Evolutionary conservation across 2,888 invertebrate species (phyloP), one percentile per base, ranked within the genome.

Genomic region (Paralinhomoeus sp.): DNA sequence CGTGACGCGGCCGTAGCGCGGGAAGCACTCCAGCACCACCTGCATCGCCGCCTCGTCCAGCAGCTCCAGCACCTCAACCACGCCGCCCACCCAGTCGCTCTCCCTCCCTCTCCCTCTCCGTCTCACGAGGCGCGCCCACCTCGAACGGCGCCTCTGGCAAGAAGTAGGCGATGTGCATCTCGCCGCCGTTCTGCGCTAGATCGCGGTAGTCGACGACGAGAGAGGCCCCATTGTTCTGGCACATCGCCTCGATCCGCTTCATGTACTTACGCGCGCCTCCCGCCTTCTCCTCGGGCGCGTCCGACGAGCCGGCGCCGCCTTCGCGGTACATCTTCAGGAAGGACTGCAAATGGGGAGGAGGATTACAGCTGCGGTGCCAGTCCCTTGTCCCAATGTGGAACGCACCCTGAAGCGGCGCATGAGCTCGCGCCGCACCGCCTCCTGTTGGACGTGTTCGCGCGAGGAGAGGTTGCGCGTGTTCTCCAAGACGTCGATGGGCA

Each of bases 81-180:
- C n/a, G n/a, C n/a, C n/a, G n/a, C n/a, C n/a, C n/a, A n/a, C n/a
- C n/a, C n/a, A n/a, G n/a, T n/a, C n/a, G n/a, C n/a, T n/a, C n/a
- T n/a, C n/a, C n/a, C n/a, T n/a, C n/a, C n/a, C n/a, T n/a, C n/a
- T n/a, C n/a, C n/a, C n/a, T n/a, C n/a, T n/a, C 27, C 27, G 27
- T 27, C 12, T 27, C 27, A 27, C 5, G 7, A 5, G 7, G 12
- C 18, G 15, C 24, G 41, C 36, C 67, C 80, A 93, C 84, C 68
- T 91, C 87, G 51, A 78, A 75, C 0, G 97, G 97, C 0, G 93
- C 93, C 64, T 97, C 93, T 0, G 93, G 93, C 41, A 97, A 62
- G 64, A 99, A 97, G 64, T 84, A 93, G 0, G 91, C 91, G 40
- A 97, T 68, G 1, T 84, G 83, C 62, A 87, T 84, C 60, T 89